A percentile compares a stretch with the other conserved stretches of the same genome.
Conservation (phyloP, 1,140 invertebrate genomes). For the Zaprionus inermis region DNA sequence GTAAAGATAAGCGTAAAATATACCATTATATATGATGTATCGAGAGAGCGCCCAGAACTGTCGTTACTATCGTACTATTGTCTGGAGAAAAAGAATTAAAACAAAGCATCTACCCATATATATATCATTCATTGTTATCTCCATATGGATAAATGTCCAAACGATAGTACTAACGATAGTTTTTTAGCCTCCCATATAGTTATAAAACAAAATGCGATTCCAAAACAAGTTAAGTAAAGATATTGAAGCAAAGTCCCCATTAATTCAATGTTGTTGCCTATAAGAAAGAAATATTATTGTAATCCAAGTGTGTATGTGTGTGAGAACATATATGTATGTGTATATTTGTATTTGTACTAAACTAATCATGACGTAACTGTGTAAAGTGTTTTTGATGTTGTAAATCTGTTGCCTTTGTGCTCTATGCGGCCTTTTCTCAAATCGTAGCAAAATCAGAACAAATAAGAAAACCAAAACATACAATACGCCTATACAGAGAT, state of each 20-base stretch:
- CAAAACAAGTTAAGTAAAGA: conserved; percentile 22
- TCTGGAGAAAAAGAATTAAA: conserved; percentile 2
- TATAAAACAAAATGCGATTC: conserved; percentile 27
- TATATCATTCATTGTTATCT: conserved; percentile 9
- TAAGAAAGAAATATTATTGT: conserved; percentile 10
- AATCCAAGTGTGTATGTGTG: conserved; percentile 24
- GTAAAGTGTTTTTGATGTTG: conserved; percentile 75
- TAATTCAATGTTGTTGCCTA: conserved; percentile 40
- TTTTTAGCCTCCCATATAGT: not conserved
- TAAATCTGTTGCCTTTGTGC: conserved; percentile 81
- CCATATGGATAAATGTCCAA: not conserved
- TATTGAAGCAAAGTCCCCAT: conserved; percentile 6
- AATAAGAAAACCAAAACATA: conserved; percentile 31
- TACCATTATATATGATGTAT: conserved; percentile 1
- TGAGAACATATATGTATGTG: conserved; percentile 20
- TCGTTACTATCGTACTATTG: not conserved
- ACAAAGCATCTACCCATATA: not conserved
- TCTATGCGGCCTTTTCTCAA: conserved; percentile 78
- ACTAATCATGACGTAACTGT: conserved; percentile 41
- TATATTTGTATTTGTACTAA: conserved; percentile 21
- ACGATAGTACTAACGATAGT: not conserved
- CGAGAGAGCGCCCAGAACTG: not conserved
- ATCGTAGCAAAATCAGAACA: conserved; percentile 59
- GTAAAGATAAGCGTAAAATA: conserved; percentile 3
- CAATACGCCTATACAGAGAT: conserved; percentile 41